These are phyloP conservation scores for Epinephelus coioides DNA, from an alignment of 2,797 vertebrate genomes.

Conservation along the genomic window DNA sequence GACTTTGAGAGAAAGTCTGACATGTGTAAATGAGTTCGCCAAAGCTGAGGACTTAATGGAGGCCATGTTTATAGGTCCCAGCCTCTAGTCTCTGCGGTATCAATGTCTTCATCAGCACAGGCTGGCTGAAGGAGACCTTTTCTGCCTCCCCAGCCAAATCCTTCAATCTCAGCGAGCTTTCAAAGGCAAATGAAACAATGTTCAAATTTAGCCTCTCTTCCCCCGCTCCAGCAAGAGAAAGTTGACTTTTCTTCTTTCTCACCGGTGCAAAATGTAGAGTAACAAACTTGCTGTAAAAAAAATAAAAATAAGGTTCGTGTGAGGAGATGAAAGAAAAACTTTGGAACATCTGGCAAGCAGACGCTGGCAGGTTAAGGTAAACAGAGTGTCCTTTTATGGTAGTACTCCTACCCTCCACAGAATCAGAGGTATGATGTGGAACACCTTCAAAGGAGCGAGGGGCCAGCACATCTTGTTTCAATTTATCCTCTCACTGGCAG, in stretches of 20 bases:
- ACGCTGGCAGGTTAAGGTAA: conserved; percentile 88
- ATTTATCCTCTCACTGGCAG: conserved; percentile 82
- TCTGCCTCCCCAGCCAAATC: conserved; percentile 60
- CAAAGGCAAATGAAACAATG: conserved; percentile 79
- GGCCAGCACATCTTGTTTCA: conserved; percentile 87
- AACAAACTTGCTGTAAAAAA: conserved; percentile 74
- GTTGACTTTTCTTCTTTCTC: conserved; percentile 75
- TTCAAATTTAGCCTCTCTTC: conserved; percentile 73
- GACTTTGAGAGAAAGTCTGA: conserved; percentile 69
- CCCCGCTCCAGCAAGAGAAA: conserved; percentile 66
- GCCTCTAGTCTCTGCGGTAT: conserved; percentile 62
- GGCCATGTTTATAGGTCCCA: conserved; percentile 72
- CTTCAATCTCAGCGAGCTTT: conserved; percentile 73
- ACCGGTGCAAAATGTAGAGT: conserved; percentile 64
- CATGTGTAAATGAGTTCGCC: conserved; percentile 71
- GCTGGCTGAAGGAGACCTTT: conserved; percentile 48
- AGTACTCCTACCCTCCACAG: conserved; percentile 78
- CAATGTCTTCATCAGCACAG: conserved; percentile 61
- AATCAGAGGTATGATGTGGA: conserved; percentile 86
- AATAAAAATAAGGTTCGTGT: conserved; percentile 75
- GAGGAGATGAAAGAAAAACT: conserved; percentile 84
- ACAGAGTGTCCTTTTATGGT: conserved; percentile 87
- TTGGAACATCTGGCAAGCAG: conserved; percentile 87
- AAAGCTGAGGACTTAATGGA: conserved; percentile 75
- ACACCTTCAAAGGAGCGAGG: conserved; percentile 85